Percentiles rank a stretch among this genome's conserved stretches.
These are phyloP conservation scores for Drosophila sulfurigaster DNA, from an alignment of 1,140 invertebrate genomes.

Conservation along the genomic window DNA sequence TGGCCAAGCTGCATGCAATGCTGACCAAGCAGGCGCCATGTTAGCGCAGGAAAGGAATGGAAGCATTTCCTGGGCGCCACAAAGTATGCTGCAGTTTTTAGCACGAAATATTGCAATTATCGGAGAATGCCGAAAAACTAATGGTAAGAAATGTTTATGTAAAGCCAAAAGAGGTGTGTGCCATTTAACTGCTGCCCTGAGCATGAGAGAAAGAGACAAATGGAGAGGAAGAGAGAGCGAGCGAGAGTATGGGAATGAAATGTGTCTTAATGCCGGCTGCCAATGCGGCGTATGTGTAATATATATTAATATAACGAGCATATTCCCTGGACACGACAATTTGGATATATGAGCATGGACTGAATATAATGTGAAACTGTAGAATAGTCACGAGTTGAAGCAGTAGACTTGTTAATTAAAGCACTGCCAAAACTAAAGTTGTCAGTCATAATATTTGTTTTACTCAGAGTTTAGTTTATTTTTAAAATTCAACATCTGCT, in stretches of 20 bases:
- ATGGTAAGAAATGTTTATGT: conserved; percentile 2
- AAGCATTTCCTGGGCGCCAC: conserved; percentile 29
- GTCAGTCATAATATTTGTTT: too few species aligned
- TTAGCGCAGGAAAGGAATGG: background rate
- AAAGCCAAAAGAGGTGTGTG: conserved; percentile 20
- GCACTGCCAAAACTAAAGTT: too few species aligned
- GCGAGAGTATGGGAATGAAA: background rate
- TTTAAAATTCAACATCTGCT: background rate
- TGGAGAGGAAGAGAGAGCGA: background rate
- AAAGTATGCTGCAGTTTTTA: conserved; percentile 33
- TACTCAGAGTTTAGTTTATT: too few species aligned
- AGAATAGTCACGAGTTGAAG: background rate
- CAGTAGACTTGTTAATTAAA: background rate
- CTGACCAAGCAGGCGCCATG: conserved; percentile 19
- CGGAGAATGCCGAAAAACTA: conserved; percentile 14
- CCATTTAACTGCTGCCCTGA: conserved; percentile 32
- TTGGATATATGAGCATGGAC: background rate
- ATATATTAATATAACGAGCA: conserved; percentile 30
- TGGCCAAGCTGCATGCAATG: conserved; percentile 28
- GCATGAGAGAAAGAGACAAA: background rate
- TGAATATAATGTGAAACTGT: background rate
- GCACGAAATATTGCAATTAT: conserved; percentile 9
- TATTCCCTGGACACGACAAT: background rate
- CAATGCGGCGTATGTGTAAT: conserved; percentile 68
- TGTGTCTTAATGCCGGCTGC: conserved; percentile 48